These are phyloP conservation scores for Omphaloscelis lunosa DNA, from an alignment of 2,888 invertebrate species.

Conservation along the genomic window DNA sequence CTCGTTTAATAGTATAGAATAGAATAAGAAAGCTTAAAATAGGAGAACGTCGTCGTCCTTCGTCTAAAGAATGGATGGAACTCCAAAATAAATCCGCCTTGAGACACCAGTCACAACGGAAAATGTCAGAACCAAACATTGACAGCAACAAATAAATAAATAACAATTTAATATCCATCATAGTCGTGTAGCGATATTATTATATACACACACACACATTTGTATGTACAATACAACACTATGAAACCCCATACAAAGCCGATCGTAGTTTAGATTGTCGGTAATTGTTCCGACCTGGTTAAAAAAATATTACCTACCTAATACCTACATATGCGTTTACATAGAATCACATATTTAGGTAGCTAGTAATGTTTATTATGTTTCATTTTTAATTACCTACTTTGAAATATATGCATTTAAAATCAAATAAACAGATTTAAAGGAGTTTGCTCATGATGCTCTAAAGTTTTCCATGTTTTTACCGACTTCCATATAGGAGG, in stretches of 20 bases:
- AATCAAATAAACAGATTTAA: too few species aligned
- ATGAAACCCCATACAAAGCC: conserved; percentile 53
- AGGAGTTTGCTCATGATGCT: too few species aligned
- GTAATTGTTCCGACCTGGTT: conserved; percentile 76
- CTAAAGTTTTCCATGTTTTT: too few species aligned
- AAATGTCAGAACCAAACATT: not conserved
- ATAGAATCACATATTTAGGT: conserved; percentile 30
- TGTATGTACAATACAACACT: conserved; percentile 35
- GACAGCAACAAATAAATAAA: conserved; percentile 65
- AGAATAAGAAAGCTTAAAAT: not conserved
- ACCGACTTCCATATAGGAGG: too few species aligned
- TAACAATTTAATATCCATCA: conserved; percentile 67
- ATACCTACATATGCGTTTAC: conserved; percentile 20
- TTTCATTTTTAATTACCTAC: not conserved
- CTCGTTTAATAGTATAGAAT: too few species aligned
- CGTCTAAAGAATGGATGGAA: not conserved
- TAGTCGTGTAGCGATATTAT: conserved; percentile 57
- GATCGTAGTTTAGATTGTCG: conserved; percentile 77
- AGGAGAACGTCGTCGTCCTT: not conserved
- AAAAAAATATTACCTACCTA: conserved; percentile 56
- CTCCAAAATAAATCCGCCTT: not conserved
- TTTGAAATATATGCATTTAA: too few species aligned
- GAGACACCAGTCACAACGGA: not conserved
- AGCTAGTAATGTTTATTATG: not conserved
- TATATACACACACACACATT: conserved; percentile 39